Evolutionary conservation across 2,797 vertebrate species (phyloP), one percentile per base, ranked within the genome.

Genomic region (Coilia nasus): DNA sequence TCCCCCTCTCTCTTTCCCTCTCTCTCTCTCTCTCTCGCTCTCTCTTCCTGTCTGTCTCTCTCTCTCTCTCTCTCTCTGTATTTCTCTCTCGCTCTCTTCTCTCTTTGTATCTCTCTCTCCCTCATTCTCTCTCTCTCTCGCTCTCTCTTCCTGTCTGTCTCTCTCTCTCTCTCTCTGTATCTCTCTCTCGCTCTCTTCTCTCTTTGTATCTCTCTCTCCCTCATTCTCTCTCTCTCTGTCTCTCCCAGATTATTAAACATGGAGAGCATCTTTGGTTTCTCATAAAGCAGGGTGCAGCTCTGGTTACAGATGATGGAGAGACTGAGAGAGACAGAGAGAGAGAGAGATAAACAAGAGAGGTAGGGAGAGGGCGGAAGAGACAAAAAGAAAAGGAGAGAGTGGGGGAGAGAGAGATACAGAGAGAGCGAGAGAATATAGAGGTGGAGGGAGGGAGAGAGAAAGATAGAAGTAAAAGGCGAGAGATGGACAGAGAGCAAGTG

Each of bases 231-330:
- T 54, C 50, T 54, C 2, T 54, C 50, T 54, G 9, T 54, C 50
- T 75, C 67, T 35, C 28, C 15, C 28, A 83, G 57, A 82, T 78
- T 23, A 85, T 80, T 82, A 85, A 85, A 86, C 81, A 67, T 47
- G 41, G 83, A 83, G 57, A 41, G 12, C 41, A 90, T 91, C 94
- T 95, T 91, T 89, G 88, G 91, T 95, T 97, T 95, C 91, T 92
- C 96, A 95, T 95, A 95, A 93, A 17, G 91, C 92, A 93, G 93
- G 88, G 94, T 92, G 92, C 88, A 91, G 94, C 94, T 96, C 93
- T 93, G 94, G 95, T 97, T 95, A 96, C 95, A 94, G 67, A 75
- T 14, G 67, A 75, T 6, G 62, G 62, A 67, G 62, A 11, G 62
- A 67, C 3, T 23, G 23, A 67, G 23, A 67, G 28, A 12, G 11